Base-by-base conservation (phyloP, 2,113 vertebrate species). In the Microcebus griseorufus region DNA sequence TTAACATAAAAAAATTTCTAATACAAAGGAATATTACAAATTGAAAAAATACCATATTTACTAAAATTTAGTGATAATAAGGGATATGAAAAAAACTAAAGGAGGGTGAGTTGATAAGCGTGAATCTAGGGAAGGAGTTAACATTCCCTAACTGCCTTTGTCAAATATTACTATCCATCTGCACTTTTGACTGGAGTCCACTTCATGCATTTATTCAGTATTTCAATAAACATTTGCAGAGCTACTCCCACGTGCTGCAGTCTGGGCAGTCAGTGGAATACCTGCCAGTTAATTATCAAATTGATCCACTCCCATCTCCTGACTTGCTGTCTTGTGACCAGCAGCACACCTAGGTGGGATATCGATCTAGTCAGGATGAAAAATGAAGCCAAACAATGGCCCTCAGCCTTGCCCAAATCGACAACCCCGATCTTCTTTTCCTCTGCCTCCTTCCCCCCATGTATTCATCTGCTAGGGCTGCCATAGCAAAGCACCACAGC, bases 141-240 rank as follows among this genome's bases (percentile, higher is more conserved):
- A 39, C 0, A 0, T 48, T 39, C 70, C 23, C 53, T n/a, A 76
- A 37, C 17, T 85, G 45, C 37, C 72, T 84, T 76, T 58, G 39
- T 65, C 58, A 86, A 88, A 48, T 67, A n/a, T 32, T 62, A 64
- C 90, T 79, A 23, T 3, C 48, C 32, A 34, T 20, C 51, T 67
- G 69, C 34, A 93, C 75, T 78, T 90, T 95, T 81, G 60, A 60
- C 34, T 93, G 55, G 42, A 42, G 53, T 92, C 75, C 83, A 80
- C 58, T 84, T 95, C 81, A 62, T 90, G 83, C 62, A 82, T 93
- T 69, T 69, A 89, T 93, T 93, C 67, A 32, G 95, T 83, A 18
- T 45, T 55, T 93, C 81, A 83, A 64, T 42, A 85, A 93, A 93
- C 95, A 92, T 93, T 95, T 91, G 76, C 82, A 86, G 64, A 96